A percentile compares a stretch with the other conserved stretches of the same genome.
These are phyloP conservation scores for Hypselothyrea guttata DNA, from an alignment of 2,888 invertebrate species.

Conservation along the genomic window DNA sequence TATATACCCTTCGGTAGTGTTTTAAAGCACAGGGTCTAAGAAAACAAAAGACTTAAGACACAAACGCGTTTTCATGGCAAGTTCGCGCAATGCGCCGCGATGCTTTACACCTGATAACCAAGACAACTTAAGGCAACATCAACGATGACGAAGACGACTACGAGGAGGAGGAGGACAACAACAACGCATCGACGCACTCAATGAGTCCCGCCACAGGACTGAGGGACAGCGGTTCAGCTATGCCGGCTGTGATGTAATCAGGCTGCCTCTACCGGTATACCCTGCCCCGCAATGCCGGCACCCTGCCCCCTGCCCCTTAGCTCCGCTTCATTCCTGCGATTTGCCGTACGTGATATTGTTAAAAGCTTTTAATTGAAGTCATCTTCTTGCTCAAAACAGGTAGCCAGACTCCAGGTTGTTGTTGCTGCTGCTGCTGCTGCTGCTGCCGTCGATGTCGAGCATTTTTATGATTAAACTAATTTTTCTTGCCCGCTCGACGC, in stretches of 20 bases:
- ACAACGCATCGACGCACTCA: slow-evolving; percentile 45
- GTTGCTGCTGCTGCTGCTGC: slow-evolving; percentile 22
- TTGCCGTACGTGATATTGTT: slow-evolving; percentile 81
- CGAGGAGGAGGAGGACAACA: slow-evolving; percentile 12
- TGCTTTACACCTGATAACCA: slow-evolving; percentile 75
- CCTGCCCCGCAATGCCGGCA: not conserved
- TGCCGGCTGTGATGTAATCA: slow-evolving; percentile 70
- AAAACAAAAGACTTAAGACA: slow-evolving; percentile 69
- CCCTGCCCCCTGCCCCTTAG: not conserved
- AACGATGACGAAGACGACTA: slow-evolving; percentile 14
- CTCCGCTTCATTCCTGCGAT: slow-evolving; percentile 60
- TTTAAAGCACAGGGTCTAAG: too few relatives aligned
- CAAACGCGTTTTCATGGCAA: slow-evolving; percentile 62
- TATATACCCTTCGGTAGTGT: too few relatives aligned
- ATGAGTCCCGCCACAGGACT: slow-evolving; percentile 64
- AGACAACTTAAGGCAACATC: slow-evolving; percentile 17
- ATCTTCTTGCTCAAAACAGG: slow-evolving; percentile 77
- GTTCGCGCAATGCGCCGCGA: slow-evolving; percentile 42
- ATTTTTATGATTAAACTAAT: slow-evolving; percentile 80
- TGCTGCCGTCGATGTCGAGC: slow-evolving; percentile 66
- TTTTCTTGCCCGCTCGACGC: slow-evolving; percentile 66
- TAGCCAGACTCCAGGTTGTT: slow-evolving; percentile 40
- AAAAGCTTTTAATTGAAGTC: slow-evolving; percentile 81
- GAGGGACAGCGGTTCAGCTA: slow-evolving; percentile 9
- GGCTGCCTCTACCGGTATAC: slow-evolving; percentile 29